These are phyloP conservation scores for Tapirus indicus DNA, from an alignment of 2,797 vertebrate species.

Conservation along the genomic window DNA sequence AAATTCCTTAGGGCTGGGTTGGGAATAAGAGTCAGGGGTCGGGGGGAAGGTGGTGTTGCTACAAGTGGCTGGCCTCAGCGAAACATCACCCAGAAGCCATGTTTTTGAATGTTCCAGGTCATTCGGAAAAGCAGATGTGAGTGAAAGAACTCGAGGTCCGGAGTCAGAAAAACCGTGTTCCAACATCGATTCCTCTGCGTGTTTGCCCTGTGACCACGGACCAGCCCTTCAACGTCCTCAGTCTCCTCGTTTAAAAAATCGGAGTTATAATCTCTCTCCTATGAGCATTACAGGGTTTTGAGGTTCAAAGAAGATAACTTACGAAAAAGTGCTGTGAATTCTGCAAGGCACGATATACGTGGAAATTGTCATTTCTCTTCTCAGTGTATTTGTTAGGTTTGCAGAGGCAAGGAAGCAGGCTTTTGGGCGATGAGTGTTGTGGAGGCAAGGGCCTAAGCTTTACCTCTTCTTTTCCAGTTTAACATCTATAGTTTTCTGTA, in stretches of 20 bases:
- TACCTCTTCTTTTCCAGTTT: not conserved
- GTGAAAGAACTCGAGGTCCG: not conserved
- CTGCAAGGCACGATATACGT: not conserved
- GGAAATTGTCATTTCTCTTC: not conserved
- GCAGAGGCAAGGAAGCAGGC: not conserved
- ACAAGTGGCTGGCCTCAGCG: too few relatives aligned
- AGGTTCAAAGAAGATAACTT: not conserved
- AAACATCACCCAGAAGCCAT: rapidly evolving
- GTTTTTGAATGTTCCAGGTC: not conserved
- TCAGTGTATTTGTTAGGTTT: not conserved
- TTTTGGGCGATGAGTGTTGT: not conserved
- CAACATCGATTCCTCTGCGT: not conserved
- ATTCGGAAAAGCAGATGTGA: not conserved
- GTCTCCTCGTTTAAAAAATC: not conserved
- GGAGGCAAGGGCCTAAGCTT: not conserved
- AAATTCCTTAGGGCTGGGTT: not conserved
- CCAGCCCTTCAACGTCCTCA: not conserved
- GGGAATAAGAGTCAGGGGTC: rapidly evolving
- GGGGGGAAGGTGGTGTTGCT: too few relatives aligned
- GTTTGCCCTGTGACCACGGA: not conserved
- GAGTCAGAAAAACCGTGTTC: not conserved
- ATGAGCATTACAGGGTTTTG: not conserved
- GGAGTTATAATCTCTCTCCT: not conserved
- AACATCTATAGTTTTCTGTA: not conserved
- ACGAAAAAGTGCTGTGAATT: not conserved